Percentiles rank a stretch among this genome's conserved stretches.
Evolutionary conservation across 2,888 invertebrate genomes (phyloP).

Genomic region (Ectemnius continuus): DNA sequence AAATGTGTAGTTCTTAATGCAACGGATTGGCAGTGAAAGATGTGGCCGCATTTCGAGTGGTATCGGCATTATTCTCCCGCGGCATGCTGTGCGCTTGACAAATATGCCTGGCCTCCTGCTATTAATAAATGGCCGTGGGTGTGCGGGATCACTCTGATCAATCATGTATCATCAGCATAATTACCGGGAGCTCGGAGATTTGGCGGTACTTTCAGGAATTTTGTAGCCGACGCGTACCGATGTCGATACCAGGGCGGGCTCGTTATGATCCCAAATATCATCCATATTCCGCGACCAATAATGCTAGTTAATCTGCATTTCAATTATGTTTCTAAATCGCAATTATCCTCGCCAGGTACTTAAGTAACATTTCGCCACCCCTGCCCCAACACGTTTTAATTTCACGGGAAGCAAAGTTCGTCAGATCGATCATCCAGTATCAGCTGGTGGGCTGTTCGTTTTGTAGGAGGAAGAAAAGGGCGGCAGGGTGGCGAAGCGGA

Average conservation of each 20-base stretch:
- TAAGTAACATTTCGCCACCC: no score
- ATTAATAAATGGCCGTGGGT: slow-evolving; percentile 28
- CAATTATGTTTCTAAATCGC: background rate
- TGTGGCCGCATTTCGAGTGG: background rate
- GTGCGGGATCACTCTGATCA: slow-evolving; percentile 21
- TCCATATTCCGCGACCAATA: background rate
- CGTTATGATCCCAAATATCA: slow-evolving; percentile 23
- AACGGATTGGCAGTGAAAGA: background rate
- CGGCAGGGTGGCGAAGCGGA: background rate
- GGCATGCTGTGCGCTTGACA: background rate
- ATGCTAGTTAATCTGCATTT: background rate
- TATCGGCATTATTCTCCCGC: slow-evolving; percentile 6
- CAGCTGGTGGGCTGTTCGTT: no score
- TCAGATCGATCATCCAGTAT: no score
- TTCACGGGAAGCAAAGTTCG: no score
- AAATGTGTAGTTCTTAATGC: no score
- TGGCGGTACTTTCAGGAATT: slow-evolving; percentile 10
- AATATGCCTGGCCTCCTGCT: background rate
- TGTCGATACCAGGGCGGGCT: slow-evolving; percentile 35
- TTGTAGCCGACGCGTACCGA: slow-evolving; percentile 33
- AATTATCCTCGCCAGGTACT: no score
- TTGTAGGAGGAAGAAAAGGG: slow-evolving; percentile 17
- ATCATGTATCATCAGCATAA: slow-evolving; percentile 26
- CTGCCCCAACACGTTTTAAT: background rate
- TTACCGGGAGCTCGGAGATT: slow-evolving; percentile 15